Evolutionary conservation across 2,888 invertebrate species (phyloP), one percentile per base, ranked within the genome.

Genomic region (Tipula helvola): DNA sequence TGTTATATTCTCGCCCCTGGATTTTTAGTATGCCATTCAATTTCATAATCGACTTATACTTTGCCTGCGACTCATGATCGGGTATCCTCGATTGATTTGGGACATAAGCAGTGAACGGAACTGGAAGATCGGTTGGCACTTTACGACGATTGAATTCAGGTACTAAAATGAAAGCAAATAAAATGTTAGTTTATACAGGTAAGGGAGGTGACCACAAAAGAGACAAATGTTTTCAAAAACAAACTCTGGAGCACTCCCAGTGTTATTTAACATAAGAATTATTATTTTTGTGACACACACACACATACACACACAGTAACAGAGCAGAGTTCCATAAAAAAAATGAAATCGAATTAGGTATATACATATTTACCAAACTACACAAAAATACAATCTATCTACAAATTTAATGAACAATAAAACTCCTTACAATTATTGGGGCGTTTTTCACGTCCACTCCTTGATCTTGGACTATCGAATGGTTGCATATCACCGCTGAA

Each of bases 21-120:
- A 98, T 96, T 88, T 94, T 97, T 88, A 99, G 92, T 89, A 97
- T 96, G 87, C 98, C 98, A 90, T 96, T 97, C 92, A 96, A 96
- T 92, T 97, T 96, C 95, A 97, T 97, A 87, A 99, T 98, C 92
- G 98, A 97, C 89, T 96, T 95, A 89, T 98, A 94, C 91, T 96
- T 96, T 88, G 94, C 94, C 90, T 98, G 98, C 89, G 95, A 95
- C 91, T 96, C 96, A 87, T 94, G 93, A 87, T 93, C 92, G 88
- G 93, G 90, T 88, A 88, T 52, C 5, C 57, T 13, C 36, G 42
- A 88, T 87, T 89, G 92, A 88, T 92, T 93, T 88, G 94, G 94
- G 90, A 93, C 92, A 88, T 94, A 71, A 1, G 71, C 71, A 71
- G 71, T 93, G 88, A 93, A 93, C 87, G 92, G 92, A 84, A 93